Evolutionary conservation across 2,113 vertebrate species (phyloP).

Genomic region (Rhabdomys dilectus): DNA sequence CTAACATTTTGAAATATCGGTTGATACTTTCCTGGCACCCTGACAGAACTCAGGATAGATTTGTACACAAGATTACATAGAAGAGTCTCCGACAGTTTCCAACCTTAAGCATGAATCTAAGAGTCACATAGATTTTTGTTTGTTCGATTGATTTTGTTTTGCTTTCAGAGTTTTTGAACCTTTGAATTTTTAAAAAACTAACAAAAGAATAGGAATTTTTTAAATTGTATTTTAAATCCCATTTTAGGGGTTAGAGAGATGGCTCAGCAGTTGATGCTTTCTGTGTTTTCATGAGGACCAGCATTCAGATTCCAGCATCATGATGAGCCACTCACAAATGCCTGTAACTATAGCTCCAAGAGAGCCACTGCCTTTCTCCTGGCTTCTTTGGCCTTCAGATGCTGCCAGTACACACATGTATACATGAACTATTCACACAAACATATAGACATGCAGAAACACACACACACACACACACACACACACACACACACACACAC

Average conservation of each 20-base stretch:
- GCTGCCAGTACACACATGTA: not conserved
- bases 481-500: not conserved
- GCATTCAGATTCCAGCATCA: not conserved
- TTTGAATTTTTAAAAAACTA: constrained; percentile 40
- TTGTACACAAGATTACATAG: constrained; percentile 4
- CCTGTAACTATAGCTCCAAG: not conserved
- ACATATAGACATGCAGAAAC: not conserved
- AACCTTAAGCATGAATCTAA: not conserved
- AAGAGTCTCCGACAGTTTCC: constrained; percentile 4
- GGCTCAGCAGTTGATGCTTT: not conserved
- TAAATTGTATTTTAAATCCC: not conserved
- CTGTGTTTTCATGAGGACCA: not conserved
- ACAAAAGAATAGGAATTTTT: not conserved
- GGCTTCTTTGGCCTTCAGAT: not conserved
- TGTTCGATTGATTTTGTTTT: not conserved
- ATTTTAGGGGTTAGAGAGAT: not conserved
- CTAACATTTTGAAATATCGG: constrained; percentile 50
- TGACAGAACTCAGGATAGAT: not conserved
- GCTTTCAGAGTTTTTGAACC: constrained; percentile 38
- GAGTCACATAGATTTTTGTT: not conserved
- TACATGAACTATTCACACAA: not conserved
- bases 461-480: not conserved
- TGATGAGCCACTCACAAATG: not conserved
- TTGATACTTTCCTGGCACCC: constrained; percentile 24
- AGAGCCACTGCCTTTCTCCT: not conserved